A percentile compares a stretch with the other conserved stretches of the same genome.
Conservation (phyloP, 2,888 invertebrate species). For the Aspidapion aeneum region DNA sequence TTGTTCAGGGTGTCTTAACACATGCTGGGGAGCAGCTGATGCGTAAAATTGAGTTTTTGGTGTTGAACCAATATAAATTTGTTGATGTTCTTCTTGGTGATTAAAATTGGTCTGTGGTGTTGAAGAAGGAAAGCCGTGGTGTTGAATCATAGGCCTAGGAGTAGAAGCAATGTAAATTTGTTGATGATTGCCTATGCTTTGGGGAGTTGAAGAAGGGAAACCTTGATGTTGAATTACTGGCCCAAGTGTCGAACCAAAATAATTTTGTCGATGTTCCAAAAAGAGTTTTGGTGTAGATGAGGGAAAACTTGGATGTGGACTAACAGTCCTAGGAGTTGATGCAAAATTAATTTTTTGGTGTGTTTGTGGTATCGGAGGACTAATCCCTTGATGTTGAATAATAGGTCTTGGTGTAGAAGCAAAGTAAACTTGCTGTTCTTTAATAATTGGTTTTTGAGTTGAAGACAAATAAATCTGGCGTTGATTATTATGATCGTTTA, state of each 20-base stretch:
- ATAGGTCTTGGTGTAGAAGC: neutral
- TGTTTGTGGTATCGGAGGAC: neutral
- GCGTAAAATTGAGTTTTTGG: neutral
- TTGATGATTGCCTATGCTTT: neutral
- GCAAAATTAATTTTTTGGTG: too few species aligned
- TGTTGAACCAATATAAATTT: neutral
- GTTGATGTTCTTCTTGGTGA: neutral
- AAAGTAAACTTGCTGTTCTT: neutral
- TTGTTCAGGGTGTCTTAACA: neutral
- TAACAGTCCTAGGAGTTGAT: too few species aligned
- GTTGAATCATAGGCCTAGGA: neutral
- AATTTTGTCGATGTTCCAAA: neutral
- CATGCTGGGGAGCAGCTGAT: neutral
- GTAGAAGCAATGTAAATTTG: neutral
- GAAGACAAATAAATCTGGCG: too few species aligned
- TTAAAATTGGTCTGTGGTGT: neutral
- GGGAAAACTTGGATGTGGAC: too few species aligned
- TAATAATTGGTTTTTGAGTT: too few species aligned
- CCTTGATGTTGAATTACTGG: neutral
- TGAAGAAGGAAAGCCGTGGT: neutral
- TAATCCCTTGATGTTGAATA: neutral
- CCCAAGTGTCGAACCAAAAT: neutral
- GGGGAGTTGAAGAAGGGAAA: neutral
- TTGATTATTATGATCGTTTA: too few species aligned
- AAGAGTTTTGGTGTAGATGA: too few species aligned